A percentile compares a stretch with the other conserved stretches of the same genome.
Evolutionary conservation across 2,113 vertebrate species (phyloP).

Genomic region (Ornithorhynchus anatinus): DNA sequence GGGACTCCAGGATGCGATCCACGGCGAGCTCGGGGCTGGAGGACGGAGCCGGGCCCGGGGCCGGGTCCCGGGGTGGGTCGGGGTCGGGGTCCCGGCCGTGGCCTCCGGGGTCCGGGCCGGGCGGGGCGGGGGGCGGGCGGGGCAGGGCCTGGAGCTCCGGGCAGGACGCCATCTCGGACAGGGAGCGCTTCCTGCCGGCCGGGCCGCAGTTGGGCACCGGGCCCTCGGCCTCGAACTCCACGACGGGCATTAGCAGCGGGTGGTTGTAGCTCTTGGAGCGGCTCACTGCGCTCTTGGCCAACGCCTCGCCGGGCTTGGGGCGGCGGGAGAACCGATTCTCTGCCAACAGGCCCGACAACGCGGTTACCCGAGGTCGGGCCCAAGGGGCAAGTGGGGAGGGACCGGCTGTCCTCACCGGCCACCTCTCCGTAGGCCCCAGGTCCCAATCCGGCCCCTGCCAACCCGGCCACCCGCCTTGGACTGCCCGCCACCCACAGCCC

Average conservation of each 20-base stretch:
- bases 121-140: conserved; percentile 62
- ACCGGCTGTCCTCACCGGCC: not conserved
- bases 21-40: conserved; percentile 83
- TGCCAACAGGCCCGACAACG: conserved; percentile 53
- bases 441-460: not conserved
- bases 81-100: conserved; percentile 51
- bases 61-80: conserved; percentile 63
- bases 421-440: too few relatives aligned
- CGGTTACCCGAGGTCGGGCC: not conserved
- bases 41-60: conserved; percentile 63
- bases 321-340: conserved; percentile 83
- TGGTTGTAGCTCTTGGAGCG: conserved; percentile 96
- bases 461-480: not conserved
- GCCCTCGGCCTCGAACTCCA: conserved; percentile 82
- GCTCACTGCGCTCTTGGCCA: conserved; percentile 87
- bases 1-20: conserved; percentile 81
- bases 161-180: conserved; percentile 91
- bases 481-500: not conserved
- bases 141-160: conserved; percentile 78
- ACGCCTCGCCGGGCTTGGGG: conserved; percentile 68
- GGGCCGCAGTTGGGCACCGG: conserved; percentile 33
- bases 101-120: conserved; percentile 63
- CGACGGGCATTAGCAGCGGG: conserved; percentile 88
- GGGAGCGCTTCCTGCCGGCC: conserved; percentile 85
- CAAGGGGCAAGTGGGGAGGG: not conserved